Evolutionary conservation across 2,113 vertebrate genomes (phyloP).

Genomic region (Petroica traversi): DNA sequence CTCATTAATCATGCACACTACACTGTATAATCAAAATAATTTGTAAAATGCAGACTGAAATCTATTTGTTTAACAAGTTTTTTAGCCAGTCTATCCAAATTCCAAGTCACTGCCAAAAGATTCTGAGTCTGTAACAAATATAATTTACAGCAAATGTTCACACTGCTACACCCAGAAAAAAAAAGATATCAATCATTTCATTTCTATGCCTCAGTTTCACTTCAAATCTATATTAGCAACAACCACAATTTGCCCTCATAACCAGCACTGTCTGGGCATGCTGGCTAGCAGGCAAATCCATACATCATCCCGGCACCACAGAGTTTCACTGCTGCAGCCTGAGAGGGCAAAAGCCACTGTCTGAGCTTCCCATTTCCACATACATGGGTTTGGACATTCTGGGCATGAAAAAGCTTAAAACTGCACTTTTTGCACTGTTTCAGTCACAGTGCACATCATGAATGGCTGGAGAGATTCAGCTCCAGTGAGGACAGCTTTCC

Average conservation of each 20-base stretch:
- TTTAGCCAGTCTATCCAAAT: conserved; percentile 16
- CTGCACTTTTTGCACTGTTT: neutral
- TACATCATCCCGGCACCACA: rapidly evolving
- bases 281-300: neutral
- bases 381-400: rapidly evolving
- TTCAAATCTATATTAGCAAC: neutral
- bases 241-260: neutral
- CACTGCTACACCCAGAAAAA: neutral
- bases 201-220: neutral
- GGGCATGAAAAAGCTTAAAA: neutral
- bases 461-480: neutral
- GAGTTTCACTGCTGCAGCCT: rapidly evolving
- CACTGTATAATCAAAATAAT: conserved; percentile 6
- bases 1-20: neutral
- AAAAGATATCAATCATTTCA: neutral
- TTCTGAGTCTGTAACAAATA: conserved; percentile 10
- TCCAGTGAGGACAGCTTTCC: neutral
- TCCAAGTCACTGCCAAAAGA: neutral
- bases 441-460: neutral
- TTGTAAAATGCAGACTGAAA: neutral
- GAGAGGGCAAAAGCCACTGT: neutral
- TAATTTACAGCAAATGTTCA: conserved; percentile 16
- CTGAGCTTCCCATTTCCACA: neutral
- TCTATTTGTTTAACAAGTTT: neutral
- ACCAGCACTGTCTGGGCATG: neutral